These are phyloP conservation scores for Melanostoma scalare DNA, from an alignment of 2,888 invertebrate genomes.

Conservation along the genomic window DNA sequence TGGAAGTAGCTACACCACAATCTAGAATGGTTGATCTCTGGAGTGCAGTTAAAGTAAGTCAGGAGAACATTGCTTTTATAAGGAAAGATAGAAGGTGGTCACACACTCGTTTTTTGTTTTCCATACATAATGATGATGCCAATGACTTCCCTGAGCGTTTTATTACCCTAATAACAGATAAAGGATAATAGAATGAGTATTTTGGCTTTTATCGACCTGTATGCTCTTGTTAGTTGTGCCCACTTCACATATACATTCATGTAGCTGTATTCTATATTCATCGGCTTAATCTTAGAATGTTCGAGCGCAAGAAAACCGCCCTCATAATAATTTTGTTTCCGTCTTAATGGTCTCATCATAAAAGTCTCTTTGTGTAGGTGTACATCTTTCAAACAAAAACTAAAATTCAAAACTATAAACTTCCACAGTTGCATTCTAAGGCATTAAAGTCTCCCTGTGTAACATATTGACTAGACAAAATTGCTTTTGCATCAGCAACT, in stretches of 20 bases:
- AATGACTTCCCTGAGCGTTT: conserved; percentile 54
- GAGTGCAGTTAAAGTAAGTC: conserved; percentile 50
- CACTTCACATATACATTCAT: not conserved
- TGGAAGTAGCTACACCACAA: conserved; percentile 8
- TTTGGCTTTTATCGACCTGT: conserved; percentile 41
- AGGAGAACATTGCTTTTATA: conserved; percentile 30
- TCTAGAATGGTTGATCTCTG: conserved; percentile 45
- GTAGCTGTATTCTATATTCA: too few relatives aligned
- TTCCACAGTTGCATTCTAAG: too few relatives aligned
- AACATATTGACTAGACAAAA: conserved; percentile 8
- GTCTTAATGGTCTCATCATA: not conserved
- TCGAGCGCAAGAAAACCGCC: too few relatives aligned
- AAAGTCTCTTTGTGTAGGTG: conserved; percentile 3
- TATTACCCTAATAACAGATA: conserved; percentile 58
- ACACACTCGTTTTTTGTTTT: conserved; percentile 34
- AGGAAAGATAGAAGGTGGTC: conserved; percentile 35
- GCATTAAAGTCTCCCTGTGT: not conserved
- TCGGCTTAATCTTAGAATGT: too few relatives aligned
- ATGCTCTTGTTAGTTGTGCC: conserved; percentile 12
- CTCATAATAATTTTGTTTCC: too few relatives aligned
- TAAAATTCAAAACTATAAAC: not conserved
- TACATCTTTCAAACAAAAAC: too few relatives aligned
- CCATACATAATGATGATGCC: conserved; percentile 37
- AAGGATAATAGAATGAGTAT: conserved; percentile 18
- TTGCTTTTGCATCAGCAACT: not conserved